These are phyloP conservation scores for Trissolcus brochymenae DNA, from an alignment of 2,888 invertebrate species.

Conservation along the genomic window DNA sequence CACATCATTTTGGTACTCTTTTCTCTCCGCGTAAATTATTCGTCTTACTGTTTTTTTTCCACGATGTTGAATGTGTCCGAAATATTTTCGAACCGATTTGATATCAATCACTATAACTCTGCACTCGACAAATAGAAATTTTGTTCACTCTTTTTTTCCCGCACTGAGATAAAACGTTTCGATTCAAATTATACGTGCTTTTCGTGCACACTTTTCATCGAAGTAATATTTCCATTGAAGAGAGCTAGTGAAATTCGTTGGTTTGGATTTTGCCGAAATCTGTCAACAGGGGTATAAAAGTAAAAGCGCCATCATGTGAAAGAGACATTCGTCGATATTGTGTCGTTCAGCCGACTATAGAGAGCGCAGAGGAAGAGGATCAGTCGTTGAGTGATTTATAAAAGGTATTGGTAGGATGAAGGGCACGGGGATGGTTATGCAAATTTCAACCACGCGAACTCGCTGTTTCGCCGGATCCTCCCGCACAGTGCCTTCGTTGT, in stretches of 20 bases:
- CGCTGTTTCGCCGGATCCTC: constrained; percentile 61
- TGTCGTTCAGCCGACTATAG: constrained; percentile 32
- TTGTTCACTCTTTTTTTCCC: constrained; percentile 8
- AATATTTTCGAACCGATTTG: too few species aligned
- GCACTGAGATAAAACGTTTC: constrained; percentile 16
- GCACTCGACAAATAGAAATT: too few species aligned
- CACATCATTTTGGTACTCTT: too few species aligned
- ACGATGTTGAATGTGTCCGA: too few species aligned
- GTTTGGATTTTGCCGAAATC: constrained; percentile 2
- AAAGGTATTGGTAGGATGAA: constrained; percentile 60
- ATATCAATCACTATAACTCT: neutral
- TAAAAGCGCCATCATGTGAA: constrained; percentile 39
- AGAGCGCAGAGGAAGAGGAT: constrained; percentile 33
- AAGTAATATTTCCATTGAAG: constrained; percentile 25
- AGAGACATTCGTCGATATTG: constrained; percentile 49
- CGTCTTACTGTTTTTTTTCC: too few species aligned
- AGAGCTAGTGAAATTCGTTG: constrained; percentile 14
- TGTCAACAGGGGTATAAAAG: constrained; percentile 15
- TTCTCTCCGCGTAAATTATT: too few species aligned
- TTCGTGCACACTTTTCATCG: neutral
- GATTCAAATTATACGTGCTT: constrained; percentile 2
- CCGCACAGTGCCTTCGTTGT: constrained; percentile 59
- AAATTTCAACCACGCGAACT: constrained; percentile 72
- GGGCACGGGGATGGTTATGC: constrained; percentile 66
- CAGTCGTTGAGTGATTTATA: constrained; percentile 70